Percentiles rank a stretch among this genome's conserved stretches.
Evolutionary conservation across 2,113 vertebrate species (phyloP).

Genomic region (Corydoras sp.): DNA sequence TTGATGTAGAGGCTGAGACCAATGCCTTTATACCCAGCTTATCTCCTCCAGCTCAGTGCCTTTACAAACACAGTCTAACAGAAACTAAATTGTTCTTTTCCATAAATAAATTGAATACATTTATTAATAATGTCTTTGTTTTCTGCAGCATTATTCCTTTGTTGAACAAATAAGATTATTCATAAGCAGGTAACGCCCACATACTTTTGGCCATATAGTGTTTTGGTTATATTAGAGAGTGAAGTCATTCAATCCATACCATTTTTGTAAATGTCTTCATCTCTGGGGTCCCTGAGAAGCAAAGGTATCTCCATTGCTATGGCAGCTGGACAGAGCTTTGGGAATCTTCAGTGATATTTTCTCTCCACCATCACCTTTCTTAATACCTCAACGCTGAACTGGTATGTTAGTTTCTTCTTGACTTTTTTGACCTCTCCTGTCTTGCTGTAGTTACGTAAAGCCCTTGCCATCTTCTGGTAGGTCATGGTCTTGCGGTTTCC

Average conservation of each 20-base stretch:
- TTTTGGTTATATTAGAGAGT: too few species aligned
- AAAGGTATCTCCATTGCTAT: not conserved
- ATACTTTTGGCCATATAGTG: too few species aligned
- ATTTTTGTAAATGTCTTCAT: conserved; percentile 9
- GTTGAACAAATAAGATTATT: too few species aligned
- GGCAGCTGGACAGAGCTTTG: not conserved
- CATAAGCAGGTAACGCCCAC: too few species aligned
- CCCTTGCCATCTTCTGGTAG: conserved; percentile 88
- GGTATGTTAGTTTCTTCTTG: conserved; percentile 87
- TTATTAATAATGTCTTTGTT: too few species aligned
- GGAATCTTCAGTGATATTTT: conserved; percentile 51
- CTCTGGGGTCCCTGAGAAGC: conserved; percentile 33
- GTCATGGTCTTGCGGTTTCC: conserved; percentile 91
- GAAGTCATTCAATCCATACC: not conserved
- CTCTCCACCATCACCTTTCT: conserved; percentile 67
- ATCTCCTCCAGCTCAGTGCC: too few species aligned
- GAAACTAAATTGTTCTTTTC: too few species aligned
- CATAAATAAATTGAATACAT: too few species aligned
- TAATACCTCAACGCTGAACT: conserved; percentile 84
- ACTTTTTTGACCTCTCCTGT: conserved; percentile 85
- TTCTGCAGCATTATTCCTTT: too few species aligned
- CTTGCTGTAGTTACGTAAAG: conserved; percentile 84
- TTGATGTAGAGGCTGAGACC: too few species aligned
- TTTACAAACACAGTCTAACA: too few species aligned
- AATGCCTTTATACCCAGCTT: too few species aligned